Base-by-base conservation (phyloP, 2,113 vertebrate species). In the Otocyon megalotis region DNA sequence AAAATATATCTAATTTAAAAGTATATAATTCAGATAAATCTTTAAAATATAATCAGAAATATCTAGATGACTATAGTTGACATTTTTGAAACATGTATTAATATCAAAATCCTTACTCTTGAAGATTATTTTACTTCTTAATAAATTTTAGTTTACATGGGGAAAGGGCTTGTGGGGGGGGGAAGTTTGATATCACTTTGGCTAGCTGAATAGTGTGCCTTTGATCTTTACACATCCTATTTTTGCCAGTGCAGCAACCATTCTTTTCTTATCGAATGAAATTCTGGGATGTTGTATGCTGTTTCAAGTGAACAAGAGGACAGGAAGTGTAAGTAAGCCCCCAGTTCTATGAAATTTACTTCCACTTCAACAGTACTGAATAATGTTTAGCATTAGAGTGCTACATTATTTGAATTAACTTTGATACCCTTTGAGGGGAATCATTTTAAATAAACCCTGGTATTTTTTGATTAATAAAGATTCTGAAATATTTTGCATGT, bases 161-260 rank as follows among this genome's bases (percentile, higher is more conserved):
- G 80, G 88, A 90, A 81, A 88, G 93, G 58, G 71, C 10, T 92
- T 77, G 28, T 3, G 53, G 30, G 58, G 94, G 74, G 43, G 93
- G 93, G 93, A n/a, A 96, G 35, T 93, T 97, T 96, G 97, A 97
- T 98, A 48, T 95, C 28, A 50, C 97, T 98, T 92, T 97, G 96
- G 97, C 86, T 97, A 93, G 97, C 91, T 96, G 90, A 97, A 97
- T 95, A 88, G 98, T 98, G 97, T 98, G 97, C 97, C 98, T 98
- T 98, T 98, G 96, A 98, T 92, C 83, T 62, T 97, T 96, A 96
- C 65, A 97, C 95, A 96, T 92, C 79, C 84, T 96, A 2, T 79
- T 98, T 97, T 97, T 96, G 96, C 95, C 96, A 86, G 13, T 84
- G 88, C 92, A 94, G 71, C 93, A 94, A 67, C 35, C 94, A 85